Conservation (phyloP, 2,888 invertebrate species). For the Drosophila limbata region DNA sequence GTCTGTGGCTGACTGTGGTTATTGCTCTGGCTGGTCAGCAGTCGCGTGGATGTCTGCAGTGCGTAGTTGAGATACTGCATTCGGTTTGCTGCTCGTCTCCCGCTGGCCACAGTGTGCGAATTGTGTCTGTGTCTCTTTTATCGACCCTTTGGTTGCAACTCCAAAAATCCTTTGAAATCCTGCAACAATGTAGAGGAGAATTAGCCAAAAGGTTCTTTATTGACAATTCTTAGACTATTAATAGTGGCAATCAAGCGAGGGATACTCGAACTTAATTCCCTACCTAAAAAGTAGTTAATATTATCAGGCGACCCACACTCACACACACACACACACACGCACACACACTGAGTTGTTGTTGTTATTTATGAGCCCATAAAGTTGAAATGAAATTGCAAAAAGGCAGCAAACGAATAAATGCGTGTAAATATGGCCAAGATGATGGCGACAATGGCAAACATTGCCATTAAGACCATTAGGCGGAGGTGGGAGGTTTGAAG, state of each 20-base stretch:
- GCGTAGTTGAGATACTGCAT: conserved; percentile 84
- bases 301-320: conserved; percentile 25
- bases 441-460: conserved; percentile 77
- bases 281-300: conserved; percentile 12
- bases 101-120: conserved; percentile 77
- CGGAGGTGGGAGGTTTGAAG: conserved; percentile 12
- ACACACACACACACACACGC: neutral
- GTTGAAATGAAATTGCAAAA: conserved; percentile 63
- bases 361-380: conserved; percentile 82
- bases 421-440: conserved; percentile 60
- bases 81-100: conserved; percentile 78
- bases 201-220: conserved; percentile 31
- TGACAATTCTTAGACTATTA: conserved; percentile 10
- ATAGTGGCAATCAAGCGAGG: conserved; percentile 18
- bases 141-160: neutral
- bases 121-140: conserved; percentile 21
- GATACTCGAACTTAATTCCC: conserved; percentile 4
- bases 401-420: conserved; percentile 31
- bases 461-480: conserved; percentile 73
- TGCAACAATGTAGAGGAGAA: conserved; percentile 42
- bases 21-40: conserved; percentile 77
- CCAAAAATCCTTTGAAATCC: conserved; percentile 8
- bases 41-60: conserved; percentile 83
- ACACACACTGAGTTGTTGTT: conserved; percentile 38
- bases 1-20: conserved; percentile 43